Base-by-base conservation (phyloP, 2,797 vertebrate species). In the Podarcis siculus region DNA sequence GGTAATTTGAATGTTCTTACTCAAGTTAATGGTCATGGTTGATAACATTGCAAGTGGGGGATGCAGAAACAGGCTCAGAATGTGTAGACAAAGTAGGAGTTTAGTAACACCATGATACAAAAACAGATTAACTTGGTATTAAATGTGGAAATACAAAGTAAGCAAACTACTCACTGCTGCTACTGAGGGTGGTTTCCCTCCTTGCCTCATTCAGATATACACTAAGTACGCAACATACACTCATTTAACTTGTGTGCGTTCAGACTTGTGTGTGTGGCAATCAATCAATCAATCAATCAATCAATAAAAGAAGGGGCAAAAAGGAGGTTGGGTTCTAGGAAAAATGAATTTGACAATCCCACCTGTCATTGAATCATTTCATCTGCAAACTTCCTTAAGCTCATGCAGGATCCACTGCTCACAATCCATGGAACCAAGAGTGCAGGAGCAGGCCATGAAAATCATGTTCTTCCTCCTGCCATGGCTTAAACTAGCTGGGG, bases 1-100 rank as follows among this genome's bases (percentile, higher is more conserved):
- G 96, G 97, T 97, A 95, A 91, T 81, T 93, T 80, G 21, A 77
- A 5, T 64, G n/a, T 7, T 79, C 8, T 32, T 42, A 82, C 82
- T 92, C 64, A 19, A 84, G 32, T 12, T 79, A 84, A 17, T 23
- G 86, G 6, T 30, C 86, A 0, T 45, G 3, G 2, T 64, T 73
- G 61, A 69, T 69, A 37, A 76, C 4, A n/a, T 13, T 39, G 27
- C 45, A 42, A 21, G 9, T 19, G 30, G 10, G 15, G 7, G 77
- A 2, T 13, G 27, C 8, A 78, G 21, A 77, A 69, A 19, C 30
- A 1, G 32, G n/a, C 72, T 84, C 39, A 39, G 7, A 76, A 75
- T 67, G 4, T 42, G 39, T 49, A 75, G 30, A 27, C 4, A 35
- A 87, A 64, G n/a, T 21, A 32, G 27, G 2, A 19, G 39, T 79